Base-by-base conservation (phyloP, 2,113 vertebrate genomes). In the Dasypus novemcinctus region DNA sequence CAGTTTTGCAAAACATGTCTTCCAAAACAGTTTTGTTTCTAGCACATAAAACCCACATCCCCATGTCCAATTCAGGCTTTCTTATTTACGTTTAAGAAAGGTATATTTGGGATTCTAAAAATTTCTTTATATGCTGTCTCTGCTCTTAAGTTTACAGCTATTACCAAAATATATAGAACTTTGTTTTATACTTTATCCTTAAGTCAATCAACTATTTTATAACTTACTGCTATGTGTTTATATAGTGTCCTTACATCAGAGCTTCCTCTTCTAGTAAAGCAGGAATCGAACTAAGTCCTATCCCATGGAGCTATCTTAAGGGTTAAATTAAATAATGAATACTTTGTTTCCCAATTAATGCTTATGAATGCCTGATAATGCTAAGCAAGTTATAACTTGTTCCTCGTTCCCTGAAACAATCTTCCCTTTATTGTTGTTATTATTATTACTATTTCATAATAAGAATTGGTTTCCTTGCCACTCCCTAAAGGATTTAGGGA, bases 11-110 rank as follows among this genome's bases (percentile, higher is more conserved):
- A 92, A 90, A 46, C 1, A 27, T 1, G 69, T 49, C 21, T 90
- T 91, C 27, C 54, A 68, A 94, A 86, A 93, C 18, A 93, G 25
- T 86, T 93, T 49, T 7, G 1, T 52, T 97, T 82, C 52, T 90
- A 66, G 31, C 10, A 66, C 61, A 76, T 76, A 83, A 95, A 52
- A 7, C 7, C 25, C 46, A 85, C 17, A 71, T 29, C 4, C 54
- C 13, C 54, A 54, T 15, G 68, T 13, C 2, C 21, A 4, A 76
- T 43, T 89, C 78, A 91, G 64, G 20, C 9, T 93, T 78, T 29
- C 33, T 92, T 90, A 81, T 59, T n/a, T 87, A 81, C 88, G 49
- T 79, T 41, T 17, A 75, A 80, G 86, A 43, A 91, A 20, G 17
- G 7, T 3, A 20, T 75, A 71, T 78, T 96, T 82, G 52, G 36